phyloP scores from a whole-genome alignment of 2,797 vertebrate species.

The Gambusia yucatana region DNA sequence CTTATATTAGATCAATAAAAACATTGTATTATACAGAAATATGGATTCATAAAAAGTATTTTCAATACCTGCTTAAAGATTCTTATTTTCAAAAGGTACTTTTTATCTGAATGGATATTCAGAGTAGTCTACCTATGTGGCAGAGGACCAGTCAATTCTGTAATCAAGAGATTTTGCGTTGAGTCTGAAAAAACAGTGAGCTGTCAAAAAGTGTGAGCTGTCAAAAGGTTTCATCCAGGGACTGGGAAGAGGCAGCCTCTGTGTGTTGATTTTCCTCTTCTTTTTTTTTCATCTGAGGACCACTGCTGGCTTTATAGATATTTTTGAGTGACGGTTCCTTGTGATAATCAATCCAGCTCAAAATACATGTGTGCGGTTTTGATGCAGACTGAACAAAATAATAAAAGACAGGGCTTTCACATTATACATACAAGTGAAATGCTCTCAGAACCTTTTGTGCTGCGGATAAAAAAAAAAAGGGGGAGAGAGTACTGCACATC shows the following conservation, averaged over 20 bases:
- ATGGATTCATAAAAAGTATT: too few relatives aligned
- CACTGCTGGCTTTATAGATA: slow-evolving; percentile 16
- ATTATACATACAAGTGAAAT: slow-evolving; percentile 15
- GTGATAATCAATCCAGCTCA: slow-evolving; percentile 34
- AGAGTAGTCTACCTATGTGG: background rate
- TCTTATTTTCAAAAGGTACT: too few relatives aligned
- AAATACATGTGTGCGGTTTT: slow-evolving; percentile 28
- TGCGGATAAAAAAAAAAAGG: background rate
- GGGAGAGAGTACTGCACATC: background rate
- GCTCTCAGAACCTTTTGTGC: background rate
- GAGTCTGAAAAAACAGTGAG: slow-evolving; percentile 4
- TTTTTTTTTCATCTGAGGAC: slow-evolving; percentile 18
- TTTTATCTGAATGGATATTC: too few relatives aligned
- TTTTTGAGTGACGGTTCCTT: slow-evolving; percentile 22
- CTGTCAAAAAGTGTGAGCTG: background rate
- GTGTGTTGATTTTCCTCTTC: slow-evolving; percentile 11
- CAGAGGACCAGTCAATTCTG: background rate
- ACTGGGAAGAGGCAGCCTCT: slow-evolving; percentile 20
- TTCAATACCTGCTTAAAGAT: too few relatives aligned
- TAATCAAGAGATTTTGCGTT: slow-evolving; percentile 9
- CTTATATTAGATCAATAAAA: too few relatives aligned
- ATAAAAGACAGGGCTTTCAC: slow-evolving; percentile 3
- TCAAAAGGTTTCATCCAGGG: background rate
- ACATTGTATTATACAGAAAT: too few relatives aligned
- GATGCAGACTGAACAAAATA: slow-evolving; percentile 1